phyloP scores from a whole-genome alignment of 2,797 vertebrate species.

The Danio choprae region DNA sequence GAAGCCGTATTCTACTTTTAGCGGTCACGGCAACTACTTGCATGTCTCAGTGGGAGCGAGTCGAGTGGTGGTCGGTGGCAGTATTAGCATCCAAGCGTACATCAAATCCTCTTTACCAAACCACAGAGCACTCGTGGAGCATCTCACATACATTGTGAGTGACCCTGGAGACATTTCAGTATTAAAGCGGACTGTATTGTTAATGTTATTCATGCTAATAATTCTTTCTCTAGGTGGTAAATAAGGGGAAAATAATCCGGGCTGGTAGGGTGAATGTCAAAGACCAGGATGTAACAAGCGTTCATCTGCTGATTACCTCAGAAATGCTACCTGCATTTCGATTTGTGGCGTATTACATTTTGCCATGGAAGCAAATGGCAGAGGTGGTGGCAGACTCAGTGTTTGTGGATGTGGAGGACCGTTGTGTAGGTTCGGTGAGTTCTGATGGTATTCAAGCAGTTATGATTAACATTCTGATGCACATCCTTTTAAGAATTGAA shows the following conservation, averaged over 20 bases:
- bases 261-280: conserved; percentile 43
- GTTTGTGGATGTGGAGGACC: conserved; percentile 77
- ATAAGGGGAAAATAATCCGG: conserved; percentile 73
- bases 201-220: background rate
- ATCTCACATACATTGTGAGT: conserved; percentile 76
- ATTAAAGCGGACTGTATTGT: background rate
- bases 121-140: conserved; percentile 19
- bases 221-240: conserved; percentile 71
- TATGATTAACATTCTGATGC: background rate
- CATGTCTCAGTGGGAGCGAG: conserved; percentile 62
- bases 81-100: conserved; percentile 55
- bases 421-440: conserved; percentile 80
- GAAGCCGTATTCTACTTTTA: conserved; percentile 11
- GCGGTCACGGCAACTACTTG: conserved; percentile 54
- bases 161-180: background rate
- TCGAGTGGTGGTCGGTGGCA: conserved; percentile 58
- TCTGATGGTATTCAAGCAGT: background rate
- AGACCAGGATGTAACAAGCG: conserved; percentile 56
- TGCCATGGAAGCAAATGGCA: conserved; percentile 47
- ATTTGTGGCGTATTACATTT: conserved; percentile 77
- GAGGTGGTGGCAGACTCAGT: conserved; percentile 83
- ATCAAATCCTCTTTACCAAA: conserved; percentile 6
- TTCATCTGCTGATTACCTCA: conserved; percentile 67
- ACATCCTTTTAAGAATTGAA: background rate
- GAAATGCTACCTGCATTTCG: conserved; percentile 81